Percentiles rank a stretch among this genome's conserved stretches.
Evolutionary conservation across 2,888 invertebrate species (phyloP).

Genomic region (Hofmannophila pseudospretella): DNA sequence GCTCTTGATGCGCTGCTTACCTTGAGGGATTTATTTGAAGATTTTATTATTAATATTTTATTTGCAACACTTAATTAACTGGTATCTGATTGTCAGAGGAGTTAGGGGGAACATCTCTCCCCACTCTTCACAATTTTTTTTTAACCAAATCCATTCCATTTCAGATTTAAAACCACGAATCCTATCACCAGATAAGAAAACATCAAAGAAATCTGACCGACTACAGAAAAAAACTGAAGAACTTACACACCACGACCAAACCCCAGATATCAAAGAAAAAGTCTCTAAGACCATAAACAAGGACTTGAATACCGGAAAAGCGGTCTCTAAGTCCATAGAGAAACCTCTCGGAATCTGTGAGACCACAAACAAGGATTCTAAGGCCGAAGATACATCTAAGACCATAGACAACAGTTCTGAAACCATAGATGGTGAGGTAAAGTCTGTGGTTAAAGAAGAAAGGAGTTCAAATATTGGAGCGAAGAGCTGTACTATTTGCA

Average conservation of each 20-base stretch:
- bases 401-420: slow-evolving; percentile 13
- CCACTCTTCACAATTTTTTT: neutral
- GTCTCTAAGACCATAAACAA: slow-evolving; percentile 16
- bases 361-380: slow-evolving; percentile 18
- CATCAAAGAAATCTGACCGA: slow-evolving; percentile 17
- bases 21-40: too few species aligned
- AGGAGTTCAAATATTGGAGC: slow-evolving; percentile 18
- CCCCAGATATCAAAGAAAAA: slow-evolving; percentile 9
- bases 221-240: slow-evolving; percentile 10
- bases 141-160: too few species aligned
- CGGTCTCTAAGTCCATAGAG: slow-evolving; percentile 16
- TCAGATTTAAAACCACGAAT: slow-evolving; percentile 56
- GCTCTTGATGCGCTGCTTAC: too few species aligned
- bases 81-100: too few species aligned
- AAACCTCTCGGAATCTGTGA: slow-evolving; percentile 13
- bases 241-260: too few species aligned
- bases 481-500: slow-evolving; percentile 47
- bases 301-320: slow-evolving; percentile 11
- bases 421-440: neutral
- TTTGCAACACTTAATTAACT: too few species aligned
- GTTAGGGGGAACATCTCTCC: too few species aligned
- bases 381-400: too few species aligned
- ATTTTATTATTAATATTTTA: too few species aligned
- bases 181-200: slow-evolving; percentile 28
- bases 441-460: slow-evolving; percentile 21